These are phyloP conservation scores for Tachystola acroxantha DNA, from an alignment of 2,888 invertebrate species.

Conservation along the genomic window DNA sequence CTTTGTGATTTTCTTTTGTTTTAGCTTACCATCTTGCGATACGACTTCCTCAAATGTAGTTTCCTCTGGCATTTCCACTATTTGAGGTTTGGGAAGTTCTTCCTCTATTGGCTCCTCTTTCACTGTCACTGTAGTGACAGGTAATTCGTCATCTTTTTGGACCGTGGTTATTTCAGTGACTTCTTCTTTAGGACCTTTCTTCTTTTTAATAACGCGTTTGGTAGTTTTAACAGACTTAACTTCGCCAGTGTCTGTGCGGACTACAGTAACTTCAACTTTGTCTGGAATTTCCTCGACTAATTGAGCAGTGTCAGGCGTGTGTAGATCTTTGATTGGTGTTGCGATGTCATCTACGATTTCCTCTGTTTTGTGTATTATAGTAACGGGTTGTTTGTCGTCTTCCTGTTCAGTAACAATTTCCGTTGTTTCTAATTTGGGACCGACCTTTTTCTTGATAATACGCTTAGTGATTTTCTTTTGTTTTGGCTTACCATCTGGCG, in stretches of 20 bases:
- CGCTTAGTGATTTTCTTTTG: conserved; percentile 24
- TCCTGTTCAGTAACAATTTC: conserved; percentile 14
- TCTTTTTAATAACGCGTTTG: conserved; percentile 31
- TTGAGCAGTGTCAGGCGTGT: not conserved
- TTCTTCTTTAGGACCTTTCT: conserved; percentile 12
- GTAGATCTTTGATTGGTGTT: conserved; percentile 8
- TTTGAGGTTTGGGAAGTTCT: conserved; percentile 18
- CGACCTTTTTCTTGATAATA: conserved; percentile 22
- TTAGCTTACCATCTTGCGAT: conserved; percentile 8
- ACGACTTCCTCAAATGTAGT: conserved; percentile 14
- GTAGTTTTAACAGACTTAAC: conserved; percentile 23
- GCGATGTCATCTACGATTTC: conserved; percentile 20
- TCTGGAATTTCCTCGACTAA: conserved; percentile 9
- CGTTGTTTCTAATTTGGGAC: conserved; percentile 24
- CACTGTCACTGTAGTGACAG: conserved; percentile 19
- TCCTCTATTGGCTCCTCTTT: conserved; percentile 17
- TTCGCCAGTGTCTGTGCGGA: conserved; percentile 21
- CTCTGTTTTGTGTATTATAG: conserved; percentile 10
- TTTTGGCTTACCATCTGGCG: conserved; percentile 27
- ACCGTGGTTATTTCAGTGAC: conserved; percentile 20
- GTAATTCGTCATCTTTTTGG: conserved; percentile 17
- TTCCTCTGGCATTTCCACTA: conserved; percentile 24
- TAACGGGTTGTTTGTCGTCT: conserved; percentile 8
- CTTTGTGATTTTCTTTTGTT: conserved; percentile 23
- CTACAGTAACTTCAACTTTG: conserved; percentile 25